phyloP scores from a whole-genome alignment of 2,113 vertebrate genomes.

The Hemiscyllium ocellatum region DNA sequence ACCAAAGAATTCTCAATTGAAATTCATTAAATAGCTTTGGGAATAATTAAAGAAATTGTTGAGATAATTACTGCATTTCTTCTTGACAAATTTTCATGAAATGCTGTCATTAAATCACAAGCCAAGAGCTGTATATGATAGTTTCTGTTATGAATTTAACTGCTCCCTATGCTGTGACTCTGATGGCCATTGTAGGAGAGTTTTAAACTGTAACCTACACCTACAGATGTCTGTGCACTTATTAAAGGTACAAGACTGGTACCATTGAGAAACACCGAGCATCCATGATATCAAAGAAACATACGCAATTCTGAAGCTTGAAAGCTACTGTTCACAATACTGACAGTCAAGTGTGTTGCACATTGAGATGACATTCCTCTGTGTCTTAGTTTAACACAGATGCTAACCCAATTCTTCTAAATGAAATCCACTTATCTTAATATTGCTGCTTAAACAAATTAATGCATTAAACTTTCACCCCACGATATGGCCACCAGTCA shows the following conservation, averaged over 20 bases:
- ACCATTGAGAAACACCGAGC: neutral
- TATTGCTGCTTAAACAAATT: neutral
- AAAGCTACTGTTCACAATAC: neutral
- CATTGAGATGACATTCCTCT: neutral
- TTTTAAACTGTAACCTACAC: neutral
- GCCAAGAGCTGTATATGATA: neutral
- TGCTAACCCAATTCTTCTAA: neutral
- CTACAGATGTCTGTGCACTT: no score
- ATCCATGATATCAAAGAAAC: neutral
- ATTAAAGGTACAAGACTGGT: neutral
- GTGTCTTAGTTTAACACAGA: neutral
- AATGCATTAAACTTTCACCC: neutral
- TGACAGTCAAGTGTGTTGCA: neutral
- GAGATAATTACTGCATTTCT: constrained; percentile 21
- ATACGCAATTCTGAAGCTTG: neutral
- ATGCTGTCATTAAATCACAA: neutral
- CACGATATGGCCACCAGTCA: neutral
- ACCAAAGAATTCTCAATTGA: neutral
- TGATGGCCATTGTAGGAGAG: neutral
- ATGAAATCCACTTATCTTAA: neutral
- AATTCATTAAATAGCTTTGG: constrained; percentile 19
- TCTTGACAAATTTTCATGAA: constrained; percentile 16
- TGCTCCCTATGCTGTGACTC: neutral
- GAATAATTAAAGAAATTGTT: constrained; percentile 16
- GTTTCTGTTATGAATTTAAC: neutral